Evolutionary conservation across 1,140 invertebrate genomes (phyloP), one percentile per base, ranked within the genome.

Genomic region (Aphis craccivora): DNA sequence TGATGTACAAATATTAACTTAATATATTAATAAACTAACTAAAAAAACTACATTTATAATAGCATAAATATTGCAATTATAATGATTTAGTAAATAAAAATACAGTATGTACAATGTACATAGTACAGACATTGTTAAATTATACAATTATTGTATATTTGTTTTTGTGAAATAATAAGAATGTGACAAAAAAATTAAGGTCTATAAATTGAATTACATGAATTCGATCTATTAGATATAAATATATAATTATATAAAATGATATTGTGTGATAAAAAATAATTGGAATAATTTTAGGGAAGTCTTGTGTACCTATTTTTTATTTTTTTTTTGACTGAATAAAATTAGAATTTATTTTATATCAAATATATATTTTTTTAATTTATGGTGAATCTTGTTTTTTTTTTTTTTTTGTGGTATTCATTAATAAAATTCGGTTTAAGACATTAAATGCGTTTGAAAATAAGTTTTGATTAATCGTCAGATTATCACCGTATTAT

Each of bases 391-490:
- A 76, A 35, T 76, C 30, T 76, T 76, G 60, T 76, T n/a, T 76
- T 76, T 60, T 76, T 76, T 76, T 60, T 76, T n/a, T 14, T 8
- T 45, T 45, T 35, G 11, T 5, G 4, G 30, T 76, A n/a, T n/a
- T n/a, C 18, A 76, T 76, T 67, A 35, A 76, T n/a, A n/a, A 18
- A 76, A 76, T 18, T 76, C n/a, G 18, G 30, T n/a, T 76, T n/a
- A 76, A 67, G n/a, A 18, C 30, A 76, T 76, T 76, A 76, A 76
- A 76, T n/a, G 14, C n/a, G 60, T 76, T 76, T n/a, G 30, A 76
- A 76, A 76, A 76, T 76, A 76, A 76, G n/a, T n/a, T 76, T 76
- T 76, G 60, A 76, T 76, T 76, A 76, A 76, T 76, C 60, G 60
- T 67, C 3, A n/a, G 60, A 67, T 25, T 30, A 30, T 67, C n/a